Evolutionary conservation across 2,888 invertebrate species (phyloP), one percentile per base, ranked within the genome.

Genomic region (Deroplatys truncata): DNA sequence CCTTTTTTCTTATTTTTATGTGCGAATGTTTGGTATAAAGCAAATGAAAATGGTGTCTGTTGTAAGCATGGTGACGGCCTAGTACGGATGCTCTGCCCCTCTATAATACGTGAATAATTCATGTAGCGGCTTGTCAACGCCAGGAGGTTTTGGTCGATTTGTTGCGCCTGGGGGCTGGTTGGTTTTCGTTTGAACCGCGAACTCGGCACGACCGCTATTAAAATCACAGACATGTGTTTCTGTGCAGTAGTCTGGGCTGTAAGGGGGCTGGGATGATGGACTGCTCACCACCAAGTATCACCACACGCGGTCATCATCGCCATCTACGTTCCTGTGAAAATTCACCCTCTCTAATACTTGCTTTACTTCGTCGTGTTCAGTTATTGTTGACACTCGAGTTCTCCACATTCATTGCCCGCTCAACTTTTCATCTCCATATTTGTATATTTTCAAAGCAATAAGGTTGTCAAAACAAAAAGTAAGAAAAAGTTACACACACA

Each of bases 81-180:
- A 56, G 16, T 16, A 15, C 56, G 56, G 56, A 16, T 56, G 16
- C 25, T 25, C 4, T 25, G 16, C 20, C 56, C 56, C 84, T 84
- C 84, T 35, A 84, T 84, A 84, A 88, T 83, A 90, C 90, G 90
- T 91, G 91, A 91, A 91, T 91, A 90, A 91, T 91, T 90, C 91
- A 91, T 91, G 90, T 83, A 82, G 88, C 89, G 87, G 85, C 82
- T 89, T 91, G 91, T 91, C 91, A 91, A 90, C 82, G 82, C 35
- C 84, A 86, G 88, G 89, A 91, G 91, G 90, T 91, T 91, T 91
- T 91, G 91, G 90, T 90, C 90, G 90, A 91, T 91, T 91, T 91
- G 91, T 91, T 90, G 89, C 89, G 89, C 82, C 88, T 31, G 83
- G 86, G 31, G 35, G 87, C 82, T 83, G 35, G 83, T 87, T 87